These are phyloP conservation scores for Tinea trinotella DNA, from an alignment of 2,888 invertebrate species.

Conservation along the genomic window DNA sequence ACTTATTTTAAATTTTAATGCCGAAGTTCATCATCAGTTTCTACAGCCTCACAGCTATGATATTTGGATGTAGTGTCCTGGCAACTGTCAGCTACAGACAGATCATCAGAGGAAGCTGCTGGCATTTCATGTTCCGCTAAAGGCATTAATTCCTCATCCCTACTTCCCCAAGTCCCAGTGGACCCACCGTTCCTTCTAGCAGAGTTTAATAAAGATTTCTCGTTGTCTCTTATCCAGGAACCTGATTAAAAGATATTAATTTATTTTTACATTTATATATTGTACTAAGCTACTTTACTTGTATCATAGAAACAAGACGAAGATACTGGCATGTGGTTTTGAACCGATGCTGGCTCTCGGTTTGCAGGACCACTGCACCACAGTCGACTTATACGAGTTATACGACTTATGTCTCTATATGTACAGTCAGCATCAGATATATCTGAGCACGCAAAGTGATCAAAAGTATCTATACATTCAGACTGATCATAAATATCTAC, in stretches of 20 bases:
- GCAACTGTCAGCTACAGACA: constrained; percentile 80
- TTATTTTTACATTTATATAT: too few species aligned
- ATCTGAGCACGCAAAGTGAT: too few species aligned
- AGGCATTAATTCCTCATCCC: constrained; percentile 76
- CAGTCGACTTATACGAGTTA: too few species aligned
- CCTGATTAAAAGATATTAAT: constrained; percentile 29
- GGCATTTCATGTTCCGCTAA: constrained; percentile 73
- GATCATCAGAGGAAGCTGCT: constrained; percentile 74
- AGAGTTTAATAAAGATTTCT: constrained; percentile 28
- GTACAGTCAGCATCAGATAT: too few species aligned
- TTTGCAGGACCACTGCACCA: too few species aligned
- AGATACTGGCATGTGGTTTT: too few species aligned
- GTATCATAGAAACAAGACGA: too few species aligned
- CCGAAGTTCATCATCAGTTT: constrained; percentile 68
- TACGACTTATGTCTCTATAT: too few species aligned
- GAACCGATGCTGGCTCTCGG: too few species aligned
- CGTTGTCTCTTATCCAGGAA: constrained; percentile 47
- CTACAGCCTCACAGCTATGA: constrained; percentile 82
- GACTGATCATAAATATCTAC: too few species aligned
- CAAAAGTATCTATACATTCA: too few species aligned
- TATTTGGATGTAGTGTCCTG: constrained; percentile 82
- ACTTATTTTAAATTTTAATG: constrained; percentile 43
- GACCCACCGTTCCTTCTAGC: constrained; percentile 41
- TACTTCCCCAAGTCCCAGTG: constrained; percentile 32
- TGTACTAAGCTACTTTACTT: too few species aligned